These are phyloP conservation scores for Oligia fasciuncula DNA, from an alignment of 2,888 invertebrate species.

Conservation along the genomic window DNA sequence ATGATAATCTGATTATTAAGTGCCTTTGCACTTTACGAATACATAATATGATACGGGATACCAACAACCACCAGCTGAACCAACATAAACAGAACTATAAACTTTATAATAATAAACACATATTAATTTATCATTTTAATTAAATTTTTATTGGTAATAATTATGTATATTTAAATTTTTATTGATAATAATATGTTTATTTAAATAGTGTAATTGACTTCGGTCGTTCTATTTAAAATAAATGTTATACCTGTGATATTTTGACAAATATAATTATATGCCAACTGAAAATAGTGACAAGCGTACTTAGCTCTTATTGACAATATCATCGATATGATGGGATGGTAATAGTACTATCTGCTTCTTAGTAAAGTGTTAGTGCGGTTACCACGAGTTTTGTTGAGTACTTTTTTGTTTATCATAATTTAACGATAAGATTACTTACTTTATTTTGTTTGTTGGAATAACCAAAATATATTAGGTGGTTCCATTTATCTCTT, in stretches of 20 bases:
- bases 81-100: neutral
- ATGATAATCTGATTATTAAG: conserved; percentile 18
- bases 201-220: no score
- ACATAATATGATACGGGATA: neutral
- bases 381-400: conserved; percentile 10
- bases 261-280: conserved; percentile 1
- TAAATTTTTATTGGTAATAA: no score
- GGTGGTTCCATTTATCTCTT: neutral
- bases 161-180: no score
- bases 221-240: no score
- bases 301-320: conserved; percentile 23
- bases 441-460: conserved; percentile 30
- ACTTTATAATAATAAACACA: no score
- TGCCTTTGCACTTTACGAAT: conserved; percentile 19
- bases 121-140: no score
- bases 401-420: conserved; percentile 41
- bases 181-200: no score
- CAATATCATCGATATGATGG: conserved; percentile 16
- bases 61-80: neutral
- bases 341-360: conserved; percentile 27
- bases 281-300: conserved; percentile 4
- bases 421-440: conserved; percentile 47
- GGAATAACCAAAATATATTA: conserved; percentile 8
- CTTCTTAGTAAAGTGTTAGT: conserved; percentile 14
- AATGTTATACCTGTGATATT: no score